Evolutionary conservation across 2,888 invertebrate genomes (phyloP), one percentile per base, ranked within the genome.

Genomic region (Philhelius pedissequus): DNA sequence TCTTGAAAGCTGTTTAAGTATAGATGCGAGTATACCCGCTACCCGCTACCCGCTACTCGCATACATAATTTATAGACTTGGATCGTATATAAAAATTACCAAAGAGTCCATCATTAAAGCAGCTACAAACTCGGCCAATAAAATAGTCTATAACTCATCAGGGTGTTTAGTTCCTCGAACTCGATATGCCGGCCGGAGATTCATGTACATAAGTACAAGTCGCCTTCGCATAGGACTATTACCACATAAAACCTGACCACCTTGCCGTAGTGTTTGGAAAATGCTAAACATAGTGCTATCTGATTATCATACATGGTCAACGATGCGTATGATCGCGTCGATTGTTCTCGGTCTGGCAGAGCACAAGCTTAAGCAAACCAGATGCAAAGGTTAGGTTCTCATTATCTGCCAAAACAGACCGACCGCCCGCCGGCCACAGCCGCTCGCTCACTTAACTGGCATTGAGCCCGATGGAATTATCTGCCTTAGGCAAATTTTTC

Each of bases 281-380:
- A 73, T 66, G 71, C 73, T 81, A 71, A 76, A 66, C 68, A 64
- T 30, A 58, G 20, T 54, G 48, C 64, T 76, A 80, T 84, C 84
- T 84, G 84, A 84, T 84, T 84, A 84, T 84, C 79, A 84, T 80
- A 80, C 75, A 84, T 76, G 84, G 84, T 80, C 84, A 84, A 71
- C 80, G 84, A 84, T 84, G 84, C 84, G 84, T 84, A 80, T 84
- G 84, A 84, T 84, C 84, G 84, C 75, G 75, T 80, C 84, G 84
- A 84, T 84, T 84, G 84, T 84, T 80, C 75, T 70, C 64, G 50
- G 27, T 76, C 75, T 70, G 74, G 50, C 35, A 50, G n/a, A 58
- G 54, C 60, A 66, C 58, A 75, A 75, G 20, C 66, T 68, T 27
- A 74, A 58, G 58, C 56, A 68, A 35, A 40, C 38, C 66, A 70